Base-by-base conservation (phyloP, 2,797 vertebrate genomes). In the Nannoperca obscura region DNA sequence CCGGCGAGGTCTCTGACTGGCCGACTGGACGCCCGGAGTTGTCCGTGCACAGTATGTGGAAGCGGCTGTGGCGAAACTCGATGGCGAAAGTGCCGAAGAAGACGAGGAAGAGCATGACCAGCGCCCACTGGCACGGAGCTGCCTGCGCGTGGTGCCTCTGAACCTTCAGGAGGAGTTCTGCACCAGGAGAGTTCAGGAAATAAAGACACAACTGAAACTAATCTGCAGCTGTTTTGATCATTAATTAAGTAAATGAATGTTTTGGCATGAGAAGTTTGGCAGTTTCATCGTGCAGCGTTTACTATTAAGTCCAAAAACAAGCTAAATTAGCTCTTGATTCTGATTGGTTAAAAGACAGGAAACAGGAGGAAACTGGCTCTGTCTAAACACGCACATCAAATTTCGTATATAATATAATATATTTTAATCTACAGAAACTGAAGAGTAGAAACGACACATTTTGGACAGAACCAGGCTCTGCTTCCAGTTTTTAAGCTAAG, bases 61-160 rank as follows among this genome's bases (percentile, higher is more conserved):
- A 97, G 84, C 92, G 93, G 90, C 91, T 95, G 91, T 97, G 95
- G 70, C 97, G 95, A 88, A 99, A 98, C 82, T 99, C 97, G 27
- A 97, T 89, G 2, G 95, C 95, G 2, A 98, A 96, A 1, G 96
- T 97, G 81, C 95, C 85, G 0, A 98, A 90, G 90, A 96, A 98
- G 27, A 88, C 77, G 82, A 97, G 88, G 84, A 98, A 96, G 88
- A 96, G 95, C 97, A 97, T 98, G 79, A 96, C 96, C 60, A 97
- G 91, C 1, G 95, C 95, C 98, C 98, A 99, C 92, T 99, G 97
- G 24, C 95, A 92, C 65, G 94, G 94, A 22, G 97, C 95, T 0
- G 96, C 96, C 0, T 96, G 89, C 91, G 96, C 95, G 87, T 95
- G 94, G 78, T 95, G 84, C 38, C 83, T 78, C 74, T 94, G 94